These are phyloP conservation scores for Centrocercus urophasianus DNA, from an alignment of 2,113 vertebrate genomes.

Conservation along the genomic window DNA sequence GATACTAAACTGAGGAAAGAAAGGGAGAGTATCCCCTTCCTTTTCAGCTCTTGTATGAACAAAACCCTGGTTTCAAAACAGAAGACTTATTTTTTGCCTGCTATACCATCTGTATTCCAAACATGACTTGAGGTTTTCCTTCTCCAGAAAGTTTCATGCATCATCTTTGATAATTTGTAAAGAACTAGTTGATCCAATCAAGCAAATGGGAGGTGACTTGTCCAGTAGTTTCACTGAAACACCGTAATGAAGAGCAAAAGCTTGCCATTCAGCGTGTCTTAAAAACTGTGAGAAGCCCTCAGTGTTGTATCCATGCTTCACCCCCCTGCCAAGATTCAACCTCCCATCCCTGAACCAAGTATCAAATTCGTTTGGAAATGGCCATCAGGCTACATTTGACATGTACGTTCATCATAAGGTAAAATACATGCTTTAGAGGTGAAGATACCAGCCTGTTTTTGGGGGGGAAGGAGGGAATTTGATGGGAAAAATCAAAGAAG, in stretches of 20 bases:
- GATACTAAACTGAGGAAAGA: neutral
- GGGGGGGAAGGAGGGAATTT: neutral
- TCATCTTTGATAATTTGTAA: neutral
- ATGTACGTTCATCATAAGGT: neutral
- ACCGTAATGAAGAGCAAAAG: fast-evolving
- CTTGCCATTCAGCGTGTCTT: neutral
- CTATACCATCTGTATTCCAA: neutral
- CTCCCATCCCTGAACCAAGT: neutral
- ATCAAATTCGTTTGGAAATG: neutral
- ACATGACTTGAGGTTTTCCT: neutral
- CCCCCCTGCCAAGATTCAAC: neutral
- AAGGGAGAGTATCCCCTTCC: neutral
- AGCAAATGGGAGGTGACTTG: neutral
- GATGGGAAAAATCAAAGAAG: neutral
- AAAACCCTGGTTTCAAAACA: neutral
- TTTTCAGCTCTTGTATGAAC: neutral
- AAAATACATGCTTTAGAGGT: neutral
- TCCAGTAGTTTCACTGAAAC: neutral
- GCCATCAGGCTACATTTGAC: neutral
- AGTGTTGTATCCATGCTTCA: neutral
- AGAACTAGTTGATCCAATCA: neutral
- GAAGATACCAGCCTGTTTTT: neutral
- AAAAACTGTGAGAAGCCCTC: neutral
- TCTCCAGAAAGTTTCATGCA: neutral
- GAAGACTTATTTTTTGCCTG: neutral